A percentile compares a stretch with the other conserved stretches of the same genome.
These are phyloP conservation scores for Hucho hucho DNA, from an alignment of 2,113 vertebrate species.

Conservation along the genomic window DNA sequence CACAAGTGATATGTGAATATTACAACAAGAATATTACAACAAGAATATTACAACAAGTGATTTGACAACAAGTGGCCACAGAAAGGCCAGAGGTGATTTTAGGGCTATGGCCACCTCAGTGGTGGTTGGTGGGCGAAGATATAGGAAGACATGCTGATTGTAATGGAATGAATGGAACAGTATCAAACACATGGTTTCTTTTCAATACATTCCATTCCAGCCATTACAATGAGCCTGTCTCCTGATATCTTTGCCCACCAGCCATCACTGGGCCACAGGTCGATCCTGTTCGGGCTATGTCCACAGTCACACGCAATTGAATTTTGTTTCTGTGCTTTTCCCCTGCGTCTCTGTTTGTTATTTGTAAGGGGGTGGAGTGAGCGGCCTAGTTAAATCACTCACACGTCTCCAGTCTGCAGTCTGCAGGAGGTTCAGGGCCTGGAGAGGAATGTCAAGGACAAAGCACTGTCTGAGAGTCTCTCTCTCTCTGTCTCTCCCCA, in stretches of 20 bases:
- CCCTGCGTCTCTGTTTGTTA: not conserved
- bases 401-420: slow-evolving; percentile 24
- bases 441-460: slow-evolving; percentile 64
- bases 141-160: too few relatives aligned
- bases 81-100: too few relatives aligned
- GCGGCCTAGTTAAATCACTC: slow-evolving; percentile 65
- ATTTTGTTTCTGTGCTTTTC: not conserved
- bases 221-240: too few relatives aligned
- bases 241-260: too few relatives aligned
- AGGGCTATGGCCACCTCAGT: too few relatives aligned
- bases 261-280: too few relatives aligned
- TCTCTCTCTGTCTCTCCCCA: not conserved
- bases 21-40: not conserved
- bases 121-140: too few relatives aligned
- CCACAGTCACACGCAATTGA: not conserved
- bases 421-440: slow-evolving; percentile 44
- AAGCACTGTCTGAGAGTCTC: slow-evolving; percentile 37
- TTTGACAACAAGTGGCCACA: not conserved
- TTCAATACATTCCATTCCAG: too few relatives aligned
- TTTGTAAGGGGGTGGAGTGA: slow-evolving; percentile 39
- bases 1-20: not conserved
- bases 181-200: too few relatives aligned
- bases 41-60: not conserved
- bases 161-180: too few relatives aligned
- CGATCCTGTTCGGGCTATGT: too few relatives aligned